Base-by-base conservation (phyloP, 2,888 invertebrate species). In the Lasioglossum leucozonium region DNA sequence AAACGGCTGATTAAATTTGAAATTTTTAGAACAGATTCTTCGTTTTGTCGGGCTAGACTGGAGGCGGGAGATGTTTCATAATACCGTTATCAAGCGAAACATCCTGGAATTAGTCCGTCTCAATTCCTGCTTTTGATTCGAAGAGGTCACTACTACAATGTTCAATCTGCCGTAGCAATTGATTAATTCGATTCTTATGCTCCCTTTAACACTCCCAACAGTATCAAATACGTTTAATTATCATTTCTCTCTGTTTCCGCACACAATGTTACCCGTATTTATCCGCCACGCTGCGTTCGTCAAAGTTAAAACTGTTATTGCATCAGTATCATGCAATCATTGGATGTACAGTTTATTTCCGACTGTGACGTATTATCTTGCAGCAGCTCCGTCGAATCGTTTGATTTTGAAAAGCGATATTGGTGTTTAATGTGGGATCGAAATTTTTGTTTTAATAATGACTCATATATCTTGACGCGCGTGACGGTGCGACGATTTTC, bases 261-360 rank as follows among this genome's bases (percentile, higher is more conserved):
- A 11, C 4, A 3, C 4, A 4, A 4, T 11, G 11, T n/a, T 10
- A 26, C 11, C 4, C 13, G 55, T 11, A 47, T 51, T 51, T 51
- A 51, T 51, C 3, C 3, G 0, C 51, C 4, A 10, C 37, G 67
- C n/a, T 11, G 37, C 18, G 22, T 67, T 67, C 22, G 37, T 37
- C 22, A 11, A 37, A 67, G n/a, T 37, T 67, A 40, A 67, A 40
- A 40, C 40, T 67, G 22, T 67, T 67, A 40, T 67, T 67, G 67
- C 67, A 11, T 67, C 67, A 22, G 67, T 22, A 8, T 67, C 34
- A n/a, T 40, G 67, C 67, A 67, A 67, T 67, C 37, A 37, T 67
- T 67, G 22, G 67, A 40, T 40, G 67, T n/a, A 67, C 37, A n/a
- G 37, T 67, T 67, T 67, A 67, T 67, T 67, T 67, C 37, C n/a